A percentile compares a stretch with the other conserved stretches of the same genome.
phyloP scores from a whole-genome alignment of 2,113 vertebrate species.

The Hyperopisus bebe region DNA sequence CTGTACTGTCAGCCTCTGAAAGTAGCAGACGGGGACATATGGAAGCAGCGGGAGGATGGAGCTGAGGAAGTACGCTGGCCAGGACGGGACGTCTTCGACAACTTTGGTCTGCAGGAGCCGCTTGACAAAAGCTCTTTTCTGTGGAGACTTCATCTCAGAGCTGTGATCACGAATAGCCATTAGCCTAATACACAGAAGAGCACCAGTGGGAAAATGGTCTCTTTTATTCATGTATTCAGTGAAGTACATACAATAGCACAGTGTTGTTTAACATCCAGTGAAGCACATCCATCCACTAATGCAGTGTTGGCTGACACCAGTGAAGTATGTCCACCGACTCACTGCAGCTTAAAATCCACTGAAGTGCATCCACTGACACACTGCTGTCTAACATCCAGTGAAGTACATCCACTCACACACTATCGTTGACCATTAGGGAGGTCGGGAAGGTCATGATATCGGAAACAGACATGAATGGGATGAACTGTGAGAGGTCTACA shows the following conservation, averaged over 20 bases:
- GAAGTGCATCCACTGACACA: background rate
- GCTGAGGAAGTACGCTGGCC: slow-evolving; percentile 72
- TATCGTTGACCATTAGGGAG: slow-evolving; percentile 74
- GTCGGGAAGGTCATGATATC: slow-evolving; percentile 78
- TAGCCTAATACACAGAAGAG: slow-evolving; percentile 52
- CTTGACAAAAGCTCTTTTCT: slow-evolving; percentile 80
- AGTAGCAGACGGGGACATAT: slow-evolving; percentile 70
- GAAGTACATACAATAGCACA: slow-evolving; percentile 63
- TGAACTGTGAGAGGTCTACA: slow-evolving; percentile 77
- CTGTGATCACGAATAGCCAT: slow-evolving; percentile 75
- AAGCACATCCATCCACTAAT: slow-evolving; percentile 54
- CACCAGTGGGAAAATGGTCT: background rate
- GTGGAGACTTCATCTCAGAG: slow-evolving; percentile 68
- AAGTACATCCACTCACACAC: slow-evolving; percentile 63
- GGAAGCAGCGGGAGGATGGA: slow-evolving; percentile 72
- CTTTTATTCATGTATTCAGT: background rate
- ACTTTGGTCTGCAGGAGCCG: slow-evolving; percentile 69
- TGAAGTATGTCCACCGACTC: background rate
- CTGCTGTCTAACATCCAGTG: background rate
- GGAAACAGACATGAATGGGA: slow-evolving; percentile 79
- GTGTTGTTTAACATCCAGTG: slow-evolving; percentile 67
- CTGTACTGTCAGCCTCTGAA: slow-evolving; percentile 73
- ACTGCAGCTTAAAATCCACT: background rate
- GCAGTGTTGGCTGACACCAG: slow-evolving; percentile 71
- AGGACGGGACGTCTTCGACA: slow-evolving; percentile 71